phyloP scores from a whole-genome alignment of 2,797 vertebrate genomes.

The Manis crassicaudata region DNA sequence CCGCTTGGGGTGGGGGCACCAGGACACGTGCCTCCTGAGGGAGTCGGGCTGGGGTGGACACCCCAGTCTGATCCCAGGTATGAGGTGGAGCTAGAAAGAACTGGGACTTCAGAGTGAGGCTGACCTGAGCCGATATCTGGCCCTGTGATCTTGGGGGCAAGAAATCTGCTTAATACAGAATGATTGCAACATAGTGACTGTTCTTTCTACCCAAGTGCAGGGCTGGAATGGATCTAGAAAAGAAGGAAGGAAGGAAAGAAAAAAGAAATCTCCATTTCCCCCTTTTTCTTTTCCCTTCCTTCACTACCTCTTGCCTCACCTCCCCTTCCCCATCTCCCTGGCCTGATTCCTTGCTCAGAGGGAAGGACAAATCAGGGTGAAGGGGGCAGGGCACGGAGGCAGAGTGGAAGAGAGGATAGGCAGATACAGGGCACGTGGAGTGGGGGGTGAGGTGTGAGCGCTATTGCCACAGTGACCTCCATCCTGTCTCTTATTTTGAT shows the following conservation, averaged over 20 bases:
- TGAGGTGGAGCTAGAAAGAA: neutral
- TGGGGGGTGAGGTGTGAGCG: neutral
- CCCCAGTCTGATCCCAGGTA: neutral
- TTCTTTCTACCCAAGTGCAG: neutral
- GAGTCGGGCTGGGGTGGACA: neutral
- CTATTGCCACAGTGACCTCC: neutral
- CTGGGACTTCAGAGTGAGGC: neutral
- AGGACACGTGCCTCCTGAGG: neutral
- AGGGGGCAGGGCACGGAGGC: neutral
- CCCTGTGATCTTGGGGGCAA: neutral
- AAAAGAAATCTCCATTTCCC: neutral
- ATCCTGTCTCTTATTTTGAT: neutral
- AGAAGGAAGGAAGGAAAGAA: neutral
- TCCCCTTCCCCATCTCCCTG: neutral
- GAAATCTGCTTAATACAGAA: neutral
- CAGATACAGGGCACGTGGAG: neutral
- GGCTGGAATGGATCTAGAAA: neutral
- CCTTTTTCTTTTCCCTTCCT: neutral
- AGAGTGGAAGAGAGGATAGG: neutral
- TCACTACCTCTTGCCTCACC: neutral
- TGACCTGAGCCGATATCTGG: neutral
- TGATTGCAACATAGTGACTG: neutral
- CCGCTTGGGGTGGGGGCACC: neutral
- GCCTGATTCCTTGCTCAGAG: neutral
- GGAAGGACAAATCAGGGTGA: neutral